phyloP scores from a whole-genome alignment of 2,888 invertebrate species.

The Caenorhabditis japonica region DNA sequence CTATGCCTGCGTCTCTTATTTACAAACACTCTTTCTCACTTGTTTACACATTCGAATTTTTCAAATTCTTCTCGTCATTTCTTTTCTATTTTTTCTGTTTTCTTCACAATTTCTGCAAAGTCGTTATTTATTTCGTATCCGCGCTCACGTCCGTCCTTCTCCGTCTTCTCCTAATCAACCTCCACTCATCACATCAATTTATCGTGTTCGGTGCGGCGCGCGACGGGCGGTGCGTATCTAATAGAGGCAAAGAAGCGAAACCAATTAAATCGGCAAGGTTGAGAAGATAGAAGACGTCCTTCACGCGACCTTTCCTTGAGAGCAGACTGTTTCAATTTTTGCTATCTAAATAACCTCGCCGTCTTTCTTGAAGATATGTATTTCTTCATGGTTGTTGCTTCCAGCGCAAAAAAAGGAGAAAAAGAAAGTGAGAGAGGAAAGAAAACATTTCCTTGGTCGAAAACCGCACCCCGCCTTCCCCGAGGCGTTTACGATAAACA shows the following conservation, averaged over 20 bases:
- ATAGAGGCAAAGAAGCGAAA: conserved; percentile 28
- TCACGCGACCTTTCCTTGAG: conserved; percentile 34
- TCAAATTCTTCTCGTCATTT: not conserved
- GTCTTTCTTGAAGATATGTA: not conserved
- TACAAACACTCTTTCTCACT: conserved; percentile 1
- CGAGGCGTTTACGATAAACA: conserved; percentile 30
- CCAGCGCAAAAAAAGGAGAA: too few relatives aligned
- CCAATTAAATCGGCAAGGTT: conserved; percentile 22
- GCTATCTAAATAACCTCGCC: too few relatives aligned
- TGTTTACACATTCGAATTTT: not conserved
- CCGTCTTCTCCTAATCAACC: conserved; percentile 15
- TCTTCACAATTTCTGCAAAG: too few relatives aligned
- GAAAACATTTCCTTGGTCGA: too few relatives aligned
- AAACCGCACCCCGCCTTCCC: conserved; percentile 18
- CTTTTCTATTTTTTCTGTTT: not conserved
- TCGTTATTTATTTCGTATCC: too few relatives aligned
- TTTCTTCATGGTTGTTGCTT: too few relatives aligned
- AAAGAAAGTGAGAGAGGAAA: too few relatives aligned
- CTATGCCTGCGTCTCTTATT: conserved; percentile 39
- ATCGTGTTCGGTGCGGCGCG: not conserved
- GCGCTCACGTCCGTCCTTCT: too few relatives aligned
- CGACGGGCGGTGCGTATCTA: not conserved
- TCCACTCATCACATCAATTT: conserved; percentile 19
- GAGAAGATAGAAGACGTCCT: conserved; percentile 40
- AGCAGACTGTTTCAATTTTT: too few relatives aligned